Percentiles rank a stretch among this genome's conserved stretches.
Evolutionary conservation across 2,888 invertebrate species (phyloP).

Genomic region (Temnothorax ravouxi): DNA sequence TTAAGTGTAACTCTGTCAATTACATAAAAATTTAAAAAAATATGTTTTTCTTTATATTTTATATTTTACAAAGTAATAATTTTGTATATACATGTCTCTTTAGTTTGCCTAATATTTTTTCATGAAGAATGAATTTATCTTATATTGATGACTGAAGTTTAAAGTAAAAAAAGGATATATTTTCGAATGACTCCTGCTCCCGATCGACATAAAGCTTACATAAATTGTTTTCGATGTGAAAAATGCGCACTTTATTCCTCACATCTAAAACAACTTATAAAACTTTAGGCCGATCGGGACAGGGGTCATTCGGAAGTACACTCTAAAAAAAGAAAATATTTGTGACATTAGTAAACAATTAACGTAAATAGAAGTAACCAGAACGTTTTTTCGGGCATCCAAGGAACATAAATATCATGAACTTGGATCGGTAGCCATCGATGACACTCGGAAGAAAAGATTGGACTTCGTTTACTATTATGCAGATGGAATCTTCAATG

Average conservation of each 20-base stretch:
- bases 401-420: not conserved
- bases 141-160: not conserved
- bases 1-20: not conserved
- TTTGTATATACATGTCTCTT: not conserved
- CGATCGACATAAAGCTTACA: too few relatives aligned
- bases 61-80: not conserved
- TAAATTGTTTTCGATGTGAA: too few relatives aligned
- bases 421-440: not conserved
- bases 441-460: conserved; percentile 3
- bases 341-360: not conserved
- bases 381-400: not conserved
- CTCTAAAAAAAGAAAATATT: not conserved
- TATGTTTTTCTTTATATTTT: not conserved
- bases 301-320: too few relatives aligned
- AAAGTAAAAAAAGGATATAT: not conserved
- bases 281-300: too few relatives aligned
- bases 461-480: conserved; percentile 42
- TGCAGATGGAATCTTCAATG: conserved; percentile 44
- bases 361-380: not conserved
- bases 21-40: not conserved
- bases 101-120: not conserved
- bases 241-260: too few relatives aligned
- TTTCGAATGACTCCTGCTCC: too few relatives aligned
- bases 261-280: too few relatives aligned
- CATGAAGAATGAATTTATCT: not conserved